These are phyloP conservation scores for Bombus impatiens DNA, from an alignment of 1,140 invertebrate species.

Conservation along the genomic window DNA sequence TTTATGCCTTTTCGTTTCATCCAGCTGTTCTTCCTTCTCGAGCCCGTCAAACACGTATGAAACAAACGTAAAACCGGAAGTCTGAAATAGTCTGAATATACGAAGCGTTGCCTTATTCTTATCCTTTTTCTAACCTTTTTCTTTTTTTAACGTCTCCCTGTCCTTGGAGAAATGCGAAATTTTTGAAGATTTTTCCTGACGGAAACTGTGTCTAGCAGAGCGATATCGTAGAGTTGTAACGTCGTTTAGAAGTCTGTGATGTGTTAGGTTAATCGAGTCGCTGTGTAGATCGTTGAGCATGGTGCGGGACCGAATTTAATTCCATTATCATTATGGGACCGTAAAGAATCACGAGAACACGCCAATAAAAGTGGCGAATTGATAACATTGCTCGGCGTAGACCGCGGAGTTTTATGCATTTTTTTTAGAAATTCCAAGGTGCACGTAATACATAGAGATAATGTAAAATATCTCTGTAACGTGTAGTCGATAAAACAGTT, in stretches of 20 bases:
- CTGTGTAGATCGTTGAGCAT: neutral
- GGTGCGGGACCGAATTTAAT: neutral
- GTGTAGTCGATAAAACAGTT: too few relatives aligned
- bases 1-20: constrained; percentile 11
- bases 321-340: neutral
- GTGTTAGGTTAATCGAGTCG: constrained; percentile 9
- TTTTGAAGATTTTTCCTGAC: too few relatives aligned
- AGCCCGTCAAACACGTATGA: neutral
- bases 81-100: neutral
- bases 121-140: neutral
- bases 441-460: too few relatives aligned
- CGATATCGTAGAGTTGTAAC: constrained; percentile 11
- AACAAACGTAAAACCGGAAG: neutral
- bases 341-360: neutral
- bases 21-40: constrained; percentile 15
- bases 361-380: too few relatives aligned
- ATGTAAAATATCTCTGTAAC: too few relatives aligned
- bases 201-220: neutral
- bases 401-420: neutral
- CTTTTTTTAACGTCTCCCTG: neutral
- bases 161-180: too few relatives aligned
- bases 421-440: neutral
- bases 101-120: neutral
- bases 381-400: too few relatives aligned
- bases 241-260: constrained; percentile 17